These are phyloP conservation scores for Dreissena rostriformis DNA, from an alignment of 1,140 invertebrate species.

Conservation along the genomic window DNA sequence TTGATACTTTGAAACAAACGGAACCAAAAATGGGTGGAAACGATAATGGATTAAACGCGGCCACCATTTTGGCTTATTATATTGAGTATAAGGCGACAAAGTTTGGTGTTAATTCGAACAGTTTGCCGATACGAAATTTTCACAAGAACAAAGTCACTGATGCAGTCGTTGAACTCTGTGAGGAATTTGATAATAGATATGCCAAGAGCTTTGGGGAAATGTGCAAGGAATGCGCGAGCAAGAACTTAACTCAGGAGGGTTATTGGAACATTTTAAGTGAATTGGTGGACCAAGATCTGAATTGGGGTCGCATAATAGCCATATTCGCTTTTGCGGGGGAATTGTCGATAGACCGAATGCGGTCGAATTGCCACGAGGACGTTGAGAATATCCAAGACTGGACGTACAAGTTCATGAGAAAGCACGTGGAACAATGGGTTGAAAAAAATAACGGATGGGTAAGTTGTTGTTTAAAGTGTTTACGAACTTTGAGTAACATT, in stretches of 20 bases:
- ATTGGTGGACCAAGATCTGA: conserved; percentile 12
- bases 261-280: conserved; percentile 23
- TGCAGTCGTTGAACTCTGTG: conserved; percentile 29
- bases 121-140: conserved; percentile 34
- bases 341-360: conserved; percentile 27
- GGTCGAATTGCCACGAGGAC: neutral
- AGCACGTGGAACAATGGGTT: conserved; percentile 35
- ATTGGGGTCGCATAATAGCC: conserved; percentile 33
- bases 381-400: conserved; percentile 41
- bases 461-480: neutral
- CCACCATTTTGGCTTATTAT: conserved; percentile 29
- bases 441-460: conserved; percentile 29
- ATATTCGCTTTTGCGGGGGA: conserved; percentile 41
- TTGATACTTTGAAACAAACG: no score
- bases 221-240: conserved; percentile 11
- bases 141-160: conserved; percentile 20
- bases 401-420: conserved; percentile 15
- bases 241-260: conserved; percentile 9
- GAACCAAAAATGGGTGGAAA: conserved; percentile 26
- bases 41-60: neutral
- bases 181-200: conserved; percentile 33
- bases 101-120: conserved; percentile 24
- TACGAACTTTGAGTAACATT: no score
- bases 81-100: conserved; percentile 13
- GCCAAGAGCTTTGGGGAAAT: conserved; percentile 28